Base-by-base conservation (phyloP, 2,797 vertebrate genomes). In the Morus bassanus region DNA sequence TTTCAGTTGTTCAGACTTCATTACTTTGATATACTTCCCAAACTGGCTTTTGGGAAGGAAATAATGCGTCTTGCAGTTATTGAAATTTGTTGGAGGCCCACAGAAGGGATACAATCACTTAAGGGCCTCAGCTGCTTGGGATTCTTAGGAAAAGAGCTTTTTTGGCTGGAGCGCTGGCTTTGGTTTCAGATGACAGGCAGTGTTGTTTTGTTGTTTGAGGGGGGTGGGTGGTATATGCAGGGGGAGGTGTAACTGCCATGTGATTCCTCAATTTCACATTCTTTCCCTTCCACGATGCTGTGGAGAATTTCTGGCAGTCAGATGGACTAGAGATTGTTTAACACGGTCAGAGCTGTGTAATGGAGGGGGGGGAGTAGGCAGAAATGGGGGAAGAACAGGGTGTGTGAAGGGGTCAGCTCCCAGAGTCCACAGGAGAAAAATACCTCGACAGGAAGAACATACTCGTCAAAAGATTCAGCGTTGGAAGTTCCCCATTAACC, bases 81-180 rank as follows among this genome's bases (percentile, higher is more conserved):
- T 88, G 83, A 96, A 95, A 93, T 81, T 78, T 56, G 85, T 81
- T 88, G 60, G 85, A 97, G 94, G 97, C 97, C 98, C 98, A 97
- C 98, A 98, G 97, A 98, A 98, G 98, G 98, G 98, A 98, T 95
- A 74, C 95, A 97, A 95, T 54, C 90, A 94, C 95, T 95, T 67
- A 65, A 88, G 88, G 95, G 94, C 84, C 91, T 96, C 95, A 83
- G 96, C 94, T 96, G 95, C 95, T 96, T 94, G 70, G 91, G 73
- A 89, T 97, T 97, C 94, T 96, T 85, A 67, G 85, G 96, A 86
- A 96, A 95, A 91, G 90, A 68, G 92, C 88, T 93, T 91, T 93
- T 70, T 91, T 93, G 88, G 94, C 68, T 93, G 85, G 88, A 86
- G 50, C 28, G 28, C 79, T 85, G 84, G 95, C 95, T 97, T 96